phyloP scores from a whole-genome alignment of 2,797 vertebrate genomes.

The Benthosema pterotum region DNA sequence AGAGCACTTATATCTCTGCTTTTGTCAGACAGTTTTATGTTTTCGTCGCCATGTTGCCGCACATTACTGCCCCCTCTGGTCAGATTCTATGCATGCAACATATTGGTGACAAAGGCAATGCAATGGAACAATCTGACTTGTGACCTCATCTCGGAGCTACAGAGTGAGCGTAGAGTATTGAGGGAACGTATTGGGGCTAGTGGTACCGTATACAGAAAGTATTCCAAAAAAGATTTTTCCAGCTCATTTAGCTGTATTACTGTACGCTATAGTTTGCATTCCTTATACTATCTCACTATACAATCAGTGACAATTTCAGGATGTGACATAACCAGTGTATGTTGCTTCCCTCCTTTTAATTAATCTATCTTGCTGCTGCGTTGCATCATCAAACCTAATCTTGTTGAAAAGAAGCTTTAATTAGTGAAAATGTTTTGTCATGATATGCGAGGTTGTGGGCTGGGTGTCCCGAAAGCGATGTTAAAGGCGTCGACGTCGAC shows the following conservation, averaged over 20 bases:
- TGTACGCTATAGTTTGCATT: too few species aligned
- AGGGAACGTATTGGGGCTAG: too few species aligned
- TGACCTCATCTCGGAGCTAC: too few species aligned
- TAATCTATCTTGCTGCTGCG: conserved; percentile 67
- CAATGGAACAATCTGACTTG: too few species aligned
- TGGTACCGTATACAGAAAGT: too few species aligned
- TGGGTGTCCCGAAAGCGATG: conserved; percentile 54
- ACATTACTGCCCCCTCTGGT: too few species aligned
- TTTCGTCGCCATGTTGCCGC: too few species aligned
- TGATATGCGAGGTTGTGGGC: conserved; percentile 45
- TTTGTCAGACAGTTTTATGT: too few species aligned
- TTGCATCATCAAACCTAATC: conserved; percentile 70
- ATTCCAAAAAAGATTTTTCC: conserved; percentile 30
- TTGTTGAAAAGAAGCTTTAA: conserved; percentile 68
- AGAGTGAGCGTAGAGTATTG: too few species aligned
- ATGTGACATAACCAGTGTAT: conserved; percentile 60
- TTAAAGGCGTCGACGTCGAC: conserved; percentile 59
- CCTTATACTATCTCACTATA: conserved; percentile 8
- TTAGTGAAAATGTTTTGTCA: conserved; percentile 64
- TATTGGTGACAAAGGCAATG: too few species aligned
- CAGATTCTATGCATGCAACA: too few species aligned
- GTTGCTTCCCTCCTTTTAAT: conserved; percentile 69
- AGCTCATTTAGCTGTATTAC: conserved; percentile 8
- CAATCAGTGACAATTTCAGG: conserved; percentile 45
- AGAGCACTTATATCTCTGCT: too few species aligned